phyloP scores from a whole-genome alignment of 2,888 invertebrate species.

The Colostygia pectinataria region DNA sequence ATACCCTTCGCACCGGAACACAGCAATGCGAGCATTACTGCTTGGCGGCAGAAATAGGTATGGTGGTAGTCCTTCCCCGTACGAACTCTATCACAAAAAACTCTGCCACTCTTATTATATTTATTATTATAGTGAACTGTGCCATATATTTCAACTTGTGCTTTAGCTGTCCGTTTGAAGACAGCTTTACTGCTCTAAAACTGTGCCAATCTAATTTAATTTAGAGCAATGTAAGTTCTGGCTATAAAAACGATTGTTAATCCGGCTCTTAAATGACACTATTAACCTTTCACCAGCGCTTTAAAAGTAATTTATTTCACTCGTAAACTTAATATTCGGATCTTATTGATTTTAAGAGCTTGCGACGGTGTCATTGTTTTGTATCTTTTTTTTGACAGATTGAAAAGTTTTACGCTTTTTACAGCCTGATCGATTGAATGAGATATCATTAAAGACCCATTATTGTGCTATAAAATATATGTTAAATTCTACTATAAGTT shows the following conservation, averaged over 20 bases:
- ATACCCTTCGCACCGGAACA: too few relatives aligned
- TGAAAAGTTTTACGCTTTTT: neutral
- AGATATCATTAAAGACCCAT: too few relatives aligned
- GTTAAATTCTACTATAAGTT: too few relatives aligned
- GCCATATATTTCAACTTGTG: neutral
- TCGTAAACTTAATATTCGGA: constrained; percentile 46
- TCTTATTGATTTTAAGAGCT: constrained; percentile 39
- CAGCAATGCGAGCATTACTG: too few relatives aligned
- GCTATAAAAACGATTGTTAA: constrained; percentile 65
- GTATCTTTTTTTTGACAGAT: neutral
- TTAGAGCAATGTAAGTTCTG: constrained; percentile 60
- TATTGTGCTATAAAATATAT: too few relatives aligned
- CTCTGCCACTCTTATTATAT: too few relatives aligned
- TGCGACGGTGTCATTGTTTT: constrained; percentile 31
- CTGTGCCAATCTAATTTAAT: constrained; percentile 56
- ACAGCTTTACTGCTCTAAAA: constrained; percentile 11
- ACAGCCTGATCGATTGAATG: neutral
- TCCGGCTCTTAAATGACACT: constrained; percentile 63
- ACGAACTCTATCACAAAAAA: too few relatives aligned
- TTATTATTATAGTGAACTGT: too few relatives aligned
- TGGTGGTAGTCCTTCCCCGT: too few relatives aligned
- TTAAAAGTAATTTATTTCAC: constrained; percentile 65
- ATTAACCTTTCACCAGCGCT: constrained; percentile 71
- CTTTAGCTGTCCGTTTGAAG: neutral
- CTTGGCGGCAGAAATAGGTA: too few relatives aligned